Percentiles rank a stretch among this genome's conserved stretches.
phyloP scores from a whole-genome alignment of 2,797 vertebrate species.

The Morus bassanus region DNA sequence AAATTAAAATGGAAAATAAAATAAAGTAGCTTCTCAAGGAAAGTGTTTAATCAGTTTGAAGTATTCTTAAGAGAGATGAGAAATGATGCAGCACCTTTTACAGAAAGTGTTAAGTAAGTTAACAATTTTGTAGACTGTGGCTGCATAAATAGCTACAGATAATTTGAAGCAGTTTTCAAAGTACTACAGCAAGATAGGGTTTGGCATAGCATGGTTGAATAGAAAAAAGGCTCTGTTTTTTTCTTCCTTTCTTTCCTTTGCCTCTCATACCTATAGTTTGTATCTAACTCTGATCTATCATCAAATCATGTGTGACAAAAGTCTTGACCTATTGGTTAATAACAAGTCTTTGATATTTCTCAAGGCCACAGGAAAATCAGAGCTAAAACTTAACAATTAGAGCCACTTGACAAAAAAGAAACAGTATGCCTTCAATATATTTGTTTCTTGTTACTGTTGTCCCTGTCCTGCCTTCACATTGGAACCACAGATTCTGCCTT shows the following conservation, averaged over 20 bases:
- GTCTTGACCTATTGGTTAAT: background rate
- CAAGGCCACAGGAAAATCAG: background rate
- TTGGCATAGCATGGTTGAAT: background rate
- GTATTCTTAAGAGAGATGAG: slow-evolving; percentile 18
- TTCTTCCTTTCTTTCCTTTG: background rate
- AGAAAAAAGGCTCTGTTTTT: background rate
- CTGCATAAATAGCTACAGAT: background rate
- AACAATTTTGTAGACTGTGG: background rate
- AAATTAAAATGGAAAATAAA: slow-evolving; percentile 51
- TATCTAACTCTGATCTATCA: background rate
- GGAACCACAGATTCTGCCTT: background rate
- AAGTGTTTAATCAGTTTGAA: slow-evolving; percentile 34
- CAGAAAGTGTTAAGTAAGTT: slow-evolving; percentile 12
- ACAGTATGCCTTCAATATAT: background rate
- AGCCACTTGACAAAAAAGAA: background rate
- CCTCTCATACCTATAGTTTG: background rate
- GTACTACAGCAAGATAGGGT: background rate
- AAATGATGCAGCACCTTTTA: slow-evolving; percentile 20
- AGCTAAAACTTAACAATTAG: background rate
- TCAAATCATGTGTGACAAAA: background rate
- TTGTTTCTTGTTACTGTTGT: background rate
- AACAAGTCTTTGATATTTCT: background rate
- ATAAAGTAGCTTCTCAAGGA: slow-evolving; percentile 22
- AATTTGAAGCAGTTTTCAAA: slow-evolving; percentile 37
- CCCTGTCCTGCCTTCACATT: background rate